Percentiles rank a stretch among this genome's conserved stretches.
Evolutionary conservation across 2,888 invertebrate genomes (phyloP).

Genomic region (Scaptodrosophila latifasciaeformis): DNA sequence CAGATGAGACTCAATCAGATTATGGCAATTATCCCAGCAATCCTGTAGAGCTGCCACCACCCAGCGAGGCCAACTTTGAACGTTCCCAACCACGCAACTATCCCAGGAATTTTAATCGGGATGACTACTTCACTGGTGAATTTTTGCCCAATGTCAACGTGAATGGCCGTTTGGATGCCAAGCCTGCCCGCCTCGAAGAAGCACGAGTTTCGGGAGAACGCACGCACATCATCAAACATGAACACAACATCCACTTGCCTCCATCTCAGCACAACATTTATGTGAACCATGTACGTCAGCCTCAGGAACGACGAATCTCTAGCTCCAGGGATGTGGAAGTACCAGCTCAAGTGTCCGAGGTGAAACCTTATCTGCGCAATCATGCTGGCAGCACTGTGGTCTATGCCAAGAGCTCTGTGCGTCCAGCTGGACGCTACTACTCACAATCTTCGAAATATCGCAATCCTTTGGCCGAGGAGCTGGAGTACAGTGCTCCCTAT

Average conservation of each 20-base stretch:
- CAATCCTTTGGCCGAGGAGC: conserved; percentile 46
- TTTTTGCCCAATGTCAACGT: conserved; percentile 49
- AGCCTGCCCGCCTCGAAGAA: conserved; percentile 64
- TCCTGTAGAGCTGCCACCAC: conserved; percentile 29
- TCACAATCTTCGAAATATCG: conserved; percentile 38
- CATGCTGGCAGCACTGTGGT: conserved; percentile 52
- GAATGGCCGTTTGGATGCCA: conserved; percentile 48
- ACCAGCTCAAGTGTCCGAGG: conserved; percentile 59
- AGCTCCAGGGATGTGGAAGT: conserved; percentile 32
- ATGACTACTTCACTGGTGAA: conserved; percentile 64
- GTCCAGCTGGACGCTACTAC: conserved; percentile 33
- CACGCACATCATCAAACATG: conserved; percentile 57
- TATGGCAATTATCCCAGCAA: conserved; percentile 43
- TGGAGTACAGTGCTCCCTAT: conserved; percentile 69
- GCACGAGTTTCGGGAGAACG: conserved; percentile 27
- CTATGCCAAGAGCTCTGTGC: conserved; percentile 46
- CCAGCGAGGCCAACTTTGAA: conserved; percentile 40
- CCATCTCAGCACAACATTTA: conserved; percentile 71
- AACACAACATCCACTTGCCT: conserved; percentile 66
- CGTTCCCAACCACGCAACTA: conserved; percentile 35
- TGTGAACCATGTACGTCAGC: conserved; percentile 43
- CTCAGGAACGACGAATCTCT: conserved; percentile 33
- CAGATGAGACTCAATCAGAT: conserved; percentile 59
- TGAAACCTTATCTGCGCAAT: conserved; percentile 55
- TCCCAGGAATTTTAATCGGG: conserved; percentile 53